These are phyloP conservation scores for Pogonomyrmex barbatus DNA, from an alignment of 1,140 invertebrate genomes.

Conservation along the genomic window DNA sequence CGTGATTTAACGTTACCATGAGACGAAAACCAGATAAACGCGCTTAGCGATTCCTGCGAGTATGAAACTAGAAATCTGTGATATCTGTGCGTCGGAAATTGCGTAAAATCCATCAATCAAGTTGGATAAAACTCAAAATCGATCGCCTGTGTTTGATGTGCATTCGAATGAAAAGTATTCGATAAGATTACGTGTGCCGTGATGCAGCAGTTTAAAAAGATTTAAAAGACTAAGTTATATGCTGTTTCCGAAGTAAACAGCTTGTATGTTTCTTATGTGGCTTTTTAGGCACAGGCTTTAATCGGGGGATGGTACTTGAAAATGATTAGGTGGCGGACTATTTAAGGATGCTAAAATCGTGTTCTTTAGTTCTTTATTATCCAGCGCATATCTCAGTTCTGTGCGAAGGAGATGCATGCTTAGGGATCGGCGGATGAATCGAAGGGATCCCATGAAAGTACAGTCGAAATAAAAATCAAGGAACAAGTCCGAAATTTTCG, in stretches of 20 bases:
- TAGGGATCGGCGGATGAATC: constrained; percentile 39
- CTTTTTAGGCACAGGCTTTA: constrained; percentile 21
- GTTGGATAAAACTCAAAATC: neutral
- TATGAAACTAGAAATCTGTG: neutral
- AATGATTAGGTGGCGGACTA: constrained; percentile 54
- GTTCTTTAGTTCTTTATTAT: constrained; percentile 57
- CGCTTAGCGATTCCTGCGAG: neutral
- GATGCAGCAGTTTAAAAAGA: neutral
- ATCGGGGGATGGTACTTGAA: constrained; percentile 41
- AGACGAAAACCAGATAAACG: neutral
- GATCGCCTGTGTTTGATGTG: neutral
- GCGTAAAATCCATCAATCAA: neutral
- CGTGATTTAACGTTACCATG: neutral
- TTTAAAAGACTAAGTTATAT: constrained; percentile 6
- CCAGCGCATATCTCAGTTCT: constrained; percentile 50
- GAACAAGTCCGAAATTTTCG: neutral
- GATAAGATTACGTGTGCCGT: constrained; percentile 41
- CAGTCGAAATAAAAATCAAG: constrained; percentile 50
- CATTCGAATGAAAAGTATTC: neutral
- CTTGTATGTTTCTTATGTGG: constrained; percentile 5
- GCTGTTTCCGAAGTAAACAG: constrained; percentile 32
- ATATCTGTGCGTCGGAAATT: neutral
- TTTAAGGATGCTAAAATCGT: constrained; percentile 61
- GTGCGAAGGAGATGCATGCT: constrained; percentile 39
- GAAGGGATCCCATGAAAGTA: constrained; percentile 21